Conservation (phyloP, 1,140 invertebrate species). For the Bombus picipes region DNA sequence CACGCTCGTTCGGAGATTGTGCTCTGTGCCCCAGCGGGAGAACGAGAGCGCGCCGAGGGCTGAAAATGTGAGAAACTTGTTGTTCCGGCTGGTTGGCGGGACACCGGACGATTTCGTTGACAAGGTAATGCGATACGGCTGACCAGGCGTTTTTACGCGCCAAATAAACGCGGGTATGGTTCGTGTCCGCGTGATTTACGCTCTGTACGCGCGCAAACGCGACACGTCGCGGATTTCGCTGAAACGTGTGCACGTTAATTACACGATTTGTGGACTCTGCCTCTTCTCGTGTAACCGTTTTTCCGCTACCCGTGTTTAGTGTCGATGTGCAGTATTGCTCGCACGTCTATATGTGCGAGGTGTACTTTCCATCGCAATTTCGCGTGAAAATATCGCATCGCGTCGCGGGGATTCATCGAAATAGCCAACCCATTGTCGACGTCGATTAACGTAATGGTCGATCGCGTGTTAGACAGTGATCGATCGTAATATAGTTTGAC, state of each 20-base stretch:
- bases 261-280: not conserved
- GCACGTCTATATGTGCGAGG: not conserved
- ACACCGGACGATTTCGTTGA: conserved; percentile 38
- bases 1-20: conserved; percentile 1
- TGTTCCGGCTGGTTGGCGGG: conserved; percentile 36
- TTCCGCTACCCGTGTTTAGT: not conserved
- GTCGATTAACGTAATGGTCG: conserved; percentile 46
- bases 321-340: not conserved
- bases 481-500: conserved; percentile 35
- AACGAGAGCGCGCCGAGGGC: not conserved
- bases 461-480: conserved; percentile 41
- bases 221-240: not conserved
- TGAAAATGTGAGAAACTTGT: conserved; percentile 47
- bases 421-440: not conserved
- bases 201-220: conserved; percentile 14
- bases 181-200: conserved; percentile 30
- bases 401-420: not conserved
- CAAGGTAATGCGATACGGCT: conserved; percentile 19
- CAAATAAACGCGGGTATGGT: conserved; percentile 3
- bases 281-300: not conserved
- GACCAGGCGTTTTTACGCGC: conserved; percentile 28
- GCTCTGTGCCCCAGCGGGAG: conserved; percentile 4
- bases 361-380: not conserved
- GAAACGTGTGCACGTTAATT: not conserved
- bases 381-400: no score